Evolutionary conservation across 2,888 invertebrate genomes (phyloP), one percentile per base, ranked within the genome.

Genomic region (Eustalomyia histrio): DNA sequence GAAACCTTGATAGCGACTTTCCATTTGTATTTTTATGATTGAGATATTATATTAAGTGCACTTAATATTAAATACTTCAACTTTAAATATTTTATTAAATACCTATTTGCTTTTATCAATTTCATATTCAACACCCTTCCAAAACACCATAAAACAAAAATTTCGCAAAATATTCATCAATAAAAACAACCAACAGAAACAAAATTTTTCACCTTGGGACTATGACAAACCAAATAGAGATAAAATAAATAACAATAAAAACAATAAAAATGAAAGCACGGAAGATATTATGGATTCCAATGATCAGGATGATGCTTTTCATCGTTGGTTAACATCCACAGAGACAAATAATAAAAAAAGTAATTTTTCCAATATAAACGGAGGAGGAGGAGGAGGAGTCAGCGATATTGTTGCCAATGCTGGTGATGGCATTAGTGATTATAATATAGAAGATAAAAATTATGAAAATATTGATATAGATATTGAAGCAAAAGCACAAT

Each of bases 291-390:
- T 43, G 39, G 84, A 83, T 67, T 35, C 72, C 67, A 86, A 83
- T 78, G 84, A 85, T 67, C 85, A 86, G 58, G 88, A 88, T 81
- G 88, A 88, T 84, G 88, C 87, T 71, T 88, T 88, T 64, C 88
- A 88, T 84, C 88, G 88, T 43, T 88, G 88, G 88, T 84, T 88
- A 83, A 88, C 88, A 82, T 88, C 88, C 53, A 88, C 88, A 69
- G 88, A 88, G 83, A 86, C 84, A 63, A 87, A 86, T 71, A 83
- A 81, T 43, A 83, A 83, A 61, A 74, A 83, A 64, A 74, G 74
- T 52, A 76, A 67, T 80, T 68, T 73, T 58, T 69, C 73, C 29
- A 17, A 64, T 29, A 78, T 33, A 24, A 57, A 72, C 47, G 53
- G 53, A 61, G 55, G 60, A 33, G 65, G 33, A 14, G 47, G 33